Conservation (phyloP, 2,797 vertebrate species). For the Simalia tracyae region DNA sequence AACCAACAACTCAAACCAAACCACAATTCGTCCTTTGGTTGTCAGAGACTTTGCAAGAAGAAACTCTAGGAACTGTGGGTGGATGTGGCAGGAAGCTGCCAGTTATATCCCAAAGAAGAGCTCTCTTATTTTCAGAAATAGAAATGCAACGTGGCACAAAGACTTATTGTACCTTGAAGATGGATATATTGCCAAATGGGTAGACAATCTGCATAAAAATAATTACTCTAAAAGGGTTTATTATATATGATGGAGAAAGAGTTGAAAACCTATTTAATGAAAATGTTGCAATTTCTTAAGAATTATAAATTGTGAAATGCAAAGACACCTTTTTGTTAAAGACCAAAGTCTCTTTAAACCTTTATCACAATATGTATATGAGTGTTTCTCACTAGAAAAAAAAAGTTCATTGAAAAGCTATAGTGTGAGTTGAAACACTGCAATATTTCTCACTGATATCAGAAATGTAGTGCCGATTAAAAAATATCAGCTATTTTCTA, state of each 20-base stretch:
- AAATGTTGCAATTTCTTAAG: conserved; percentile 29
- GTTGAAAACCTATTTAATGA: not conserved
- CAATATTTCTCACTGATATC: not conserved
- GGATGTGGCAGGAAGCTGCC: conserved; percentile 68
- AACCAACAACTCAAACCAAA: conserved; percentile 1
- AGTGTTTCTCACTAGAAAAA: not conserved
- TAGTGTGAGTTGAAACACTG: not conserved
- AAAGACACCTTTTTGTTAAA: not conserved
- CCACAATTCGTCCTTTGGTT: conserved; percentile 22
- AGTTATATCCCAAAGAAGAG: conserved; percentile 65
- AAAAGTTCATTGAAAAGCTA: not conserved
- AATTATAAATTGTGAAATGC: not conserved
- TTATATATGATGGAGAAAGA: conserved; percentile 1
- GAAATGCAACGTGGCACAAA: conserved; percentile 64
- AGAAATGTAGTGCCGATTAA: not conserved
- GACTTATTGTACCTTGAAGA: conserved; percentile 42
- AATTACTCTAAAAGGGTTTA: conserved; percentile 25
- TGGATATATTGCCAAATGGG: conserved; percentile 41
- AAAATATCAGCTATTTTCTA: not conserved
- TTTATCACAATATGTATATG: not conserved
- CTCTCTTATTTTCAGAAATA: conserved; percentile 70
- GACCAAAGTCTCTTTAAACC: not conserved
- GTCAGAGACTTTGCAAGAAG: conserved; percentile 58
- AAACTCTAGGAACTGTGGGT: conserved; percentile 58
- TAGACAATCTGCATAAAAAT: conserved; percentile 37